Percentiles rank a stretch among this genome's conserved stretches.
These are phyloP conservation scores for Arnoldichthys spilopterus DNA, from an alignment of 2,797 vertebrate genomes.

Conservation along the genomic window DNA sequence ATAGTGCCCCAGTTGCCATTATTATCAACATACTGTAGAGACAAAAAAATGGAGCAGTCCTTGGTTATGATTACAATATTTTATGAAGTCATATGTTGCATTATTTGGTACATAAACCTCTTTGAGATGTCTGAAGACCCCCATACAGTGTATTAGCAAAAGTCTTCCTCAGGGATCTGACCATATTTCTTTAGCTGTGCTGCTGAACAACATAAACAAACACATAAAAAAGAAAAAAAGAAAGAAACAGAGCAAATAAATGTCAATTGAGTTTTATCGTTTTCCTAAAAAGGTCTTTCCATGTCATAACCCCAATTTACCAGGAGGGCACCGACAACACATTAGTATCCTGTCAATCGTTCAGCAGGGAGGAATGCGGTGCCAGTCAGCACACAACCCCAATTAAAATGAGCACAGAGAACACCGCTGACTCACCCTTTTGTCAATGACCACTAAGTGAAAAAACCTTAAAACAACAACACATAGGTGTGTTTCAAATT, in stretches of 20 bases:
- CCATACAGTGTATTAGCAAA: background rate
- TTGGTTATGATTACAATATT: background rate
- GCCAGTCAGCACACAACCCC: constrained; percentile 77
- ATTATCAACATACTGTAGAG: background rate
- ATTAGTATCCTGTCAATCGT: constrained; percentile 78
- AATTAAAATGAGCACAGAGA: constrained; percentile 78
- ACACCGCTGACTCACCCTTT: constrained; percentile 74
- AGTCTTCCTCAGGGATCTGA: background rate
- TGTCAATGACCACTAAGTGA: constrained; percentile 79
- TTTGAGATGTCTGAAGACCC: background rate
- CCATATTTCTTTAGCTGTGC: background rate
- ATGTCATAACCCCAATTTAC: constrained; percentile 56
- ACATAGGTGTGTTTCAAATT: background rate
- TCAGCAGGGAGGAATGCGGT: constrained; percentile 77
- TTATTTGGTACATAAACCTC: background rate
- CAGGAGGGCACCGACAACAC: constrained; percentile 62
- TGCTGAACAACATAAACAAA: constrained; percentile 16
- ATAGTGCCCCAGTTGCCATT: background rate
- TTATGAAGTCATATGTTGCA: background rate
- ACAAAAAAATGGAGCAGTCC: background rate
- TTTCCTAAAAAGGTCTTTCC: constrained; percentile 49
- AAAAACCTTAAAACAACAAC: constrained; percentile 43
- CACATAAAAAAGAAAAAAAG: constrained; percentile 24
- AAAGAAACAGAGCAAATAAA: constrained; percentile 41
- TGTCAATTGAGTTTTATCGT: constrained; percentile 45